Base-by-base conservation (phyloP, 2,113 vertebrate genomes). In the Tragelaphus scriptus region DNA sequence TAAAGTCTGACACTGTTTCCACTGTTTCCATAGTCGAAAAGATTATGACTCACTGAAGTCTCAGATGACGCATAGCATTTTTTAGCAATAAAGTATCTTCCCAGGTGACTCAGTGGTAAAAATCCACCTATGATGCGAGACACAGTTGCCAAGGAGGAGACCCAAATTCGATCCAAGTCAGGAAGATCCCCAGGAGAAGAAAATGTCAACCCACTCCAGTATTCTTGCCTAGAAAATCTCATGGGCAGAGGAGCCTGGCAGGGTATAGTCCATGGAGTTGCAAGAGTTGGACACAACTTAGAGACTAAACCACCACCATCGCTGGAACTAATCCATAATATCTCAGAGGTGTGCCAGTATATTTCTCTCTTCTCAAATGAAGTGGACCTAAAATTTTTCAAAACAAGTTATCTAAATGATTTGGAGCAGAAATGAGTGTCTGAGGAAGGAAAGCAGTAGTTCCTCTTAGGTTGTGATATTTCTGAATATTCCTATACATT, bases 121-220 rank as follows among this genome's bases (percentile, higher is more conserved):
- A 71, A 36, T 71, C 65, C n/a, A 71, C 65, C 65, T 71, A 65
- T n/a, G 30, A 65, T 32, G 15, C 30, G 0, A 65, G 63, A 32
- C 30, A 32, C 30, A n/a, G 15, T 15, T n/a, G 17, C n/a, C 65
- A 71, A 1, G 65, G 17, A 71, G 65, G 9, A 71, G 17, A 71
- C 8, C 16, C 14, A 2, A 2, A 36, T 36, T 68, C 0, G 30
- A 63, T 63, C 14, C 2, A 1, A 1, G 15, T 65, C 15, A 8
- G 32, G 3, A 65, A 65, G 63, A 17, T 65, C 32, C 63, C 63
- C 4, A 3, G 15, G 30, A n/a, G 32, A 71, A 71, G 65, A 36
- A 71, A 71, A 36, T 71, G n/a, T 21, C 8, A 36, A 36, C 65
- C 65, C 7, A 11, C n/a, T 71, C n/a, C 65, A 36, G 3, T 71